phyloP scores from a whole-genome alignment of 1,140 invertebrate species.

The Dendrolimus punctatus region DNA sequence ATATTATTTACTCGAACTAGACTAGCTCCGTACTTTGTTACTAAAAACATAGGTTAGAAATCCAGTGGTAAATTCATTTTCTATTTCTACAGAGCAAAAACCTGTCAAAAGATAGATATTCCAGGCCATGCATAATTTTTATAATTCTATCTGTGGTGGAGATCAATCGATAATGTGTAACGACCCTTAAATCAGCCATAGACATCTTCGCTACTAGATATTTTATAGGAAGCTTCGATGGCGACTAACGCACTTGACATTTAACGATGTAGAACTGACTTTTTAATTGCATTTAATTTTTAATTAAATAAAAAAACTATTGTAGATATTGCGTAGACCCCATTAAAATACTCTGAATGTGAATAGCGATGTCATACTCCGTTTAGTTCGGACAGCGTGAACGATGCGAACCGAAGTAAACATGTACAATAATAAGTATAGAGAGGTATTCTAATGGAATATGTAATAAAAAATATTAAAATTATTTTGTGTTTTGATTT shows the following conservation, averaged over 20 bases:
- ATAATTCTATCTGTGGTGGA: no score
- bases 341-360: slow-evolving; percentile 36
- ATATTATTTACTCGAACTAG: no score
- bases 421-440: slow-evolving; percentile 65
- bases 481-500: slow-evolving; percentile 25
- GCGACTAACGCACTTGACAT: no score
- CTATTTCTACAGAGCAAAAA: no score
- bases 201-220: slow-evolving; percentile 46
- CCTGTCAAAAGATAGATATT: no score
- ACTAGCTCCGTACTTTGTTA: no score
- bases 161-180: slow-evolving; percentile 18
- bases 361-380: slow-evolving; percentile 40
- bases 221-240: slow-evolving; percentile 42
- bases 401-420: slow-evolving; percentile 36
- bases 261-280: slow-evolving; percentile 33
- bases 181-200: slow-evolving; percentile 12
- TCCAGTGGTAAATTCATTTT: no score
- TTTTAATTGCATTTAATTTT: slow-evolving; percentile 46
- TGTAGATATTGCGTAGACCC: slow-evolving; percentile 59
- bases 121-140: no score
- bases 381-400: slow-evolving; percentile 23
- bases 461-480: slow-evolving; percentile 72
- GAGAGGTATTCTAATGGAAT: slow-evolving; percentile 73
- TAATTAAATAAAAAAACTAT: slow-evolving; percentile 23
- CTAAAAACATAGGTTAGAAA: no score